Base-by-base conservation (phyloP, 2,797 vertebrate species). In the Clarias pachynema region DNA sequence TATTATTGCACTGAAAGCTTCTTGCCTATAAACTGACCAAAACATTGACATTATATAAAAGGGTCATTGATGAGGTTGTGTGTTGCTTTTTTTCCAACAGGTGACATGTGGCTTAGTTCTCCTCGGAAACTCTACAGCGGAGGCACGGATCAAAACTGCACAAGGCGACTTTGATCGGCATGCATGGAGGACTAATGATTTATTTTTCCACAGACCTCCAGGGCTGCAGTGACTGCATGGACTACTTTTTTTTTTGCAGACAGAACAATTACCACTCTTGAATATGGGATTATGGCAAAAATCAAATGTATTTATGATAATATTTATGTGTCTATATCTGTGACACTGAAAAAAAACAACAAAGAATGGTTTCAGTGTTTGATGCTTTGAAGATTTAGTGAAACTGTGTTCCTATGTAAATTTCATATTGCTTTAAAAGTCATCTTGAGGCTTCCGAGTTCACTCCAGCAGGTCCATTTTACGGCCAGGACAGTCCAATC, bases 101-200 rank as follows among this genome's bases (percentile, higher is more conserved):
- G 94, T 96, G 94, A 95, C 93, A 91, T 88, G 84, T 83, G 90
- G 85, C 84, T 86, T 34, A 57, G 74, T n/a, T 29, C 53, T 56
- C 49, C 69, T 80, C n/a, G 18, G 29, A 82, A 74, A 84, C 26
- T 10, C 56, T 60, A 60, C 78, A 60, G 31, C 29, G 26, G 86
- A 87, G 82, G 60, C 74, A 24, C 73, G 40, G 65, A 72, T 63
- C 80, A 85, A 29, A 82, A 81, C 73, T 65, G 65, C 68, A 31
- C 59, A 78, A 49, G 81, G 59, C 79, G 57, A 60, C 84, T 34
- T 81, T 44, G 16, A 59, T 60, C 60, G 0, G 81, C 53, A 31
- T 31, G 44, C 37, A 83, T 22, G 65, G 72, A 87, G 72, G 75
- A 88, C n/a, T 62, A 85, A 14, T 10, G 16, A 78, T 69, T 59